A percentile compares a stretch with the other conserved stretches of the same genome.
Conservation (phyloP, 2,888 invertebrate genomes). For the Epinotia demarniana region DNA sequence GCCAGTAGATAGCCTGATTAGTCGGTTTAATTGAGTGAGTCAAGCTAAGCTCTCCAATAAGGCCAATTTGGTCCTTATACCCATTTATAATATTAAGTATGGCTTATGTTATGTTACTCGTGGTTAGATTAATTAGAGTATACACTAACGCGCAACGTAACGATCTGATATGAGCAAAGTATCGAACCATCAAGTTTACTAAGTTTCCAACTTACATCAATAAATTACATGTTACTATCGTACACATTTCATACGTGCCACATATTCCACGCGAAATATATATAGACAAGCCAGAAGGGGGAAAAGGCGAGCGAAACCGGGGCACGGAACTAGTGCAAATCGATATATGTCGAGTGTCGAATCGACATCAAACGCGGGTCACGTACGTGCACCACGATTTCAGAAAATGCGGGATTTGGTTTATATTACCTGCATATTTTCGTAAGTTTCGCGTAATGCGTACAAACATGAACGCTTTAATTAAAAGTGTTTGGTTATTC, state of each 20-base stretch:
- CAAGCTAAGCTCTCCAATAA: too few species aligned
- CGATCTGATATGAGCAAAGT: not conserved
- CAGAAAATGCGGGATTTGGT: not conserved
- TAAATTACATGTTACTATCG: not conserved
- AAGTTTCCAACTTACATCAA: not conserved
- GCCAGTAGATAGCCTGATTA: too few species aligned
- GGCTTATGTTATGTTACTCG: too few species aligned
- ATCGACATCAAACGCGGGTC: constrained; percentile 30
- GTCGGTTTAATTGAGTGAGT: too few species aligned
- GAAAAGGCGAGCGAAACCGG: constrained; percentile 41
- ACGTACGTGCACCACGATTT: constrained; percentile 15
- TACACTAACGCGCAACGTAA: not conserved
- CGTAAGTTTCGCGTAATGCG: too few species aligned
- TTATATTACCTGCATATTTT: too few species aligned
- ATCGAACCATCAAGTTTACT: not conserved
- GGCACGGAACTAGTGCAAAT: constrained; percentile 29
- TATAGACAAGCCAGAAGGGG: not conserved
- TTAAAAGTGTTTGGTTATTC: too few species aligned
- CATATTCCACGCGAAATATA: not conserved
- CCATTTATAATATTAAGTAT: too few species aligned
- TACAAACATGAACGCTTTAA: too few species aligned
- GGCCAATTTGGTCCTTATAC: too few species aligned
- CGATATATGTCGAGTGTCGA: constrained; percentile 43
- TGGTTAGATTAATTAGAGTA: too few species aligned
- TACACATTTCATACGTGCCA: not conserved